phyloP scores from a whole-genome alignment of 2,888 invertebrate species.

The Geophilus truncorum region DNA sequence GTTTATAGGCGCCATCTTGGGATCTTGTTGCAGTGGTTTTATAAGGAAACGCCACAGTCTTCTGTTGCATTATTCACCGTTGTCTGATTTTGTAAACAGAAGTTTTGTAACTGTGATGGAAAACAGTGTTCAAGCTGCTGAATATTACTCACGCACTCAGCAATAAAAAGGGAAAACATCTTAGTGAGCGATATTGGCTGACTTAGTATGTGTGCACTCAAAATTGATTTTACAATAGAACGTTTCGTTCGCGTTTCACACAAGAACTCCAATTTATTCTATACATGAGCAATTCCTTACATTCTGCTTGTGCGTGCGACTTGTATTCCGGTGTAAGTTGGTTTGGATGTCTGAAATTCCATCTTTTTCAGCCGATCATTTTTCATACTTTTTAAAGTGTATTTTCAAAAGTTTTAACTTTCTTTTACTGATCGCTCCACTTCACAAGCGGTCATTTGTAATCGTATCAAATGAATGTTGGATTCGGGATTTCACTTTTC shows the following conservation, averaged over 20 bases:
- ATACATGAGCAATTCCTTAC: background rate
- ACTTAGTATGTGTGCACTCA: background rate
- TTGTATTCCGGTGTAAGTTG: background rate
- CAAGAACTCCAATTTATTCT: background rate
- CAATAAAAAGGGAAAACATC: background rate
- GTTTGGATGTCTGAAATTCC: background rate
- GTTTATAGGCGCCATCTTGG: background rate
- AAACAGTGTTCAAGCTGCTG: background rate
- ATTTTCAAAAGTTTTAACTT: background rate
- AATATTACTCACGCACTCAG: background rate
- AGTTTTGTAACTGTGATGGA: background rate
- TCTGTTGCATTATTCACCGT: background rate
- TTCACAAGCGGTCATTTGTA: background rate
- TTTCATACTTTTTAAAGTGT: background rate
- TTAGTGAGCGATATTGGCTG: background rate
- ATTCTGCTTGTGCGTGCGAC: background rate
- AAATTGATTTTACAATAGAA: slow-evolving; percentile 1
- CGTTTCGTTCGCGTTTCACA: background rate
- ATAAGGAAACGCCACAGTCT: background rate
- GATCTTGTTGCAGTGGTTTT: background rate
- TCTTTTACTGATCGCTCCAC: background rate
- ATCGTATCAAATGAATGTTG: background rate
- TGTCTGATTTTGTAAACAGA: background rate
- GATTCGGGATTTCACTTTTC: background rate
- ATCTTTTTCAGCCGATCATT: background rate